phyloP scores from a whole-genome alignment of 2,113 vertebrate species.

The Phalacrocorax brasilianus region DNA sequence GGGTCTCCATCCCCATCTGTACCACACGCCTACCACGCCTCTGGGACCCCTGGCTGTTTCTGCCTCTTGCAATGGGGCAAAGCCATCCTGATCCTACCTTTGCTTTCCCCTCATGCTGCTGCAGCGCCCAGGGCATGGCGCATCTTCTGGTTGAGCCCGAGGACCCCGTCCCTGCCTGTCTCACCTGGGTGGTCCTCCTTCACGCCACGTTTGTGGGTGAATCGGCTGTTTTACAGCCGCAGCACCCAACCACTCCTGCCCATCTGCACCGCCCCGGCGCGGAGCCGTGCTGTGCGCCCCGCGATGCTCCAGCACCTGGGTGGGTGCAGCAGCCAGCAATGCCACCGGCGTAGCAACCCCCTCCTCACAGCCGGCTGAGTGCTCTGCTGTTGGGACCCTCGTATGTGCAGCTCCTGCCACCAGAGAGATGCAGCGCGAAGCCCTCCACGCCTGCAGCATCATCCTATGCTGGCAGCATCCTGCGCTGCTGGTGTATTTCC shows the following conservation, averaged over 20 bases:
- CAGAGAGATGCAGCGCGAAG: not conserved
- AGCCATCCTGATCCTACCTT: not conserved
- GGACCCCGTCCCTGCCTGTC: not conserved
- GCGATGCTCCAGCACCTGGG: not conserved
- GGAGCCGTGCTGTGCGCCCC: not conserved
- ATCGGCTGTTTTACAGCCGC: not conserved
- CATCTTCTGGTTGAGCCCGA: not conserved
- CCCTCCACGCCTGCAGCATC: not conserved
- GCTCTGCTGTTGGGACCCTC: not conserved
- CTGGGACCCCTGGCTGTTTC: not conserved
- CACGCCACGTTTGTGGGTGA: not conserved
- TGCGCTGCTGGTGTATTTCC: too few relatives aligned
- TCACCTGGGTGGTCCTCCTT: not conserved
- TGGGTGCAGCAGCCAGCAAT: not conserved
- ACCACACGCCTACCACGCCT: rapidly evolving
- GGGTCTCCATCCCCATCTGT: not conserved
- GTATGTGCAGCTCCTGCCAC: not conserved
- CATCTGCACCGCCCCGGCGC: not conserved
- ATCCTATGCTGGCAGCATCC: not conserved
- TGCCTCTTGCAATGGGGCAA: not conserved
- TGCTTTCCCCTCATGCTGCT: not conserved
- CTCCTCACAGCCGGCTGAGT: not conserved
- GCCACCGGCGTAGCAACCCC: not conserved
- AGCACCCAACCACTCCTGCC: not conserved
- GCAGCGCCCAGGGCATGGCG: rapidly evolving